A percentile compares a stretch with the other conserved stretches of the same genome.
These are phyloP conservation scores for pig (Sus scrofa) DNA, from an alignment of 2,113 vertebrate species.

Conservation along the genomic window DNA sequence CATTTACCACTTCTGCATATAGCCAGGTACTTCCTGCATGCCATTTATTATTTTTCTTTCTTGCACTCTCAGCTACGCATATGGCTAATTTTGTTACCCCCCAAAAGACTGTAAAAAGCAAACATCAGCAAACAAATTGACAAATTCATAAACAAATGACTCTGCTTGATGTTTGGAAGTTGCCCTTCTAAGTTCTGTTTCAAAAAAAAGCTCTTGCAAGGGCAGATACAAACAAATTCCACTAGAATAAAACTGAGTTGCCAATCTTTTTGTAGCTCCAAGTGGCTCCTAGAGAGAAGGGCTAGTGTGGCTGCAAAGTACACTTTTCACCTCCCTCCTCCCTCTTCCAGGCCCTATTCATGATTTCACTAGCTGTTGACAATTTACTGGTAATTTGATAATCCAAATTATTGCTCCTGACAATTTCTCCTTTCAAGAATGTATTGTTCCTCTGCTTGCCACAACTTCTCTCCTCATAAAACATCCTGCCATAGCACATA, in stretches of 20 bases:
- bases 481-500: neutral
- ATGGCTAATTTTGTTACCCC: neutral
- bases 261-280: neutral
- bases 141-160: neutral
- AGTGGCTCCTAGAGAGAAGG: neutral
- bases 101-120: neutral
- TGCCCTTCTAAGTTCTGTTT: neutral
- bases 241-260: neutral
- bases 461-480: neutral
- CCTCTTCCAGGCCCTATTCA: neutral
- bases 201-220: neutral
- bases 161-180: neutral
- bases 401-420: neutral
- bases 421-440: neutral
- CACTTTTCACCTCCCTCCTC: neutral
- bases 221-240: neutral
- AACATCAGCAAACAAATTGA: neutral
- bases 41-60: conserved; percentile 2
- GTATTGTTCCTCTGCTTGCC: neutral
- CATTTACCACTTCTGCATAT: neutral
- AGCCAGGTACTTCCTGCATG: too few species aligned
- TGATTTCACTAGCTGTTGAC: neutral
- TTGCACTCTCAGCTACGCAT: neutral
- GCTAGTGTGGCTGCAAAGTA: neutral
- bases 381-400: neutral